Evolutionary conservation across 2,797 vertebrate species (phyloP).

Genomic region (Heteromormyrus szaboi): DNA sequence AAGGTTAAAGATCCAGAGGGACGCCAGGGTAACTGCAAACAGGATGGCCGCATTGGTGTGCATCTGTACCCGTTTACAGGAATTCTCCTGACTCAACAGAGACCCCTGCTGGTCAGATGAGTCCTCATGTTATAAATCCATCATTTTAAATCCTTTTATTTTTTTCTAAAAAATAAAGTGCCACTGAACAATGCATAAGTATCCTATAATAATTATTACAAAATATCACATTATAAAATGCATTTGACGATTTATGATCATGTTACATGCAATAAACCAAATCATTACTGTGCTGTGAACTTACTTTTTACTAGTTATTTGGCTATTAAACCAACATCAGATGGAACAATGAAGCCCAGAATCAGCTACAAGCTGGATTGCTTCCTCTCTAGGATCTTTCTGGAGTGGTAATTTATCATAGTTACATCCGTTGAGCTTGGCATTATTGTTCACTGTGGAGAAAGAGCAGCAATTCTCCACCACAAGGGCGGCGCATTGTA

Average conservation of each 20-base stretch:
- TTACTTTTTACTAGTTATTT: background rate
- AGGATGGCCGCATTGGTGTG: background rate
- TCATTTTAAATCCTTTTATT: background rate
- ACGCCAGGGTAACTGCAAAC: background rate
- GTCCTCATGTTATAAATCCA: background rate
- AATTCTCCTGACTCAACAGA: background rate
- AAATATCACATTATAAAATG: background rate
- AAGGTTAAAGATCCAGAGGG: background rate
- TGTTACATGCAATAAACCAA: background rate
- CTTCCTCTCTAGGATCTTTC: background rate
- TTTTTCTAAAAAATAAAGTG: background rate
- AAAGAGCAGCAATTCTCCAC: background rate
- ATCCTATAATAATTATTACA: background rate
- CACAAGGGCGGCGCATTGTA: background rate
- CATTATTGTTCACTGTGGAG: background rate
- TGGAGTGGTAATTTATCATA: conserved; percentile 1
- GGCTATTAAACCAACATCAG: conserved; percentile 22
- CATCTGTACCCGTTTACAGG: background rate
- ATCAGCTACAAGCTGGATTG: background rate
- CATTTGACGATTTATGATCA: background rate
- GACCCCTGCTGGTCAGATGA: background rate
- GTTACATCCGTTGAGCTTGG: background rate
- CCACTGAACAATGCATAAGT: background rate
- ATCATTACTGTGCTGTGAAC: background rate
- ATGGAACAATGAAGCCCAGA: background rate